Percentiles rank a stretch among this genome's conserved stretches.
These are phyloP conservation scores for Polyodon spathula DNA, from an alignment of 2,113 vertebrate genomes.

Conservation along the genomic window DNA sequence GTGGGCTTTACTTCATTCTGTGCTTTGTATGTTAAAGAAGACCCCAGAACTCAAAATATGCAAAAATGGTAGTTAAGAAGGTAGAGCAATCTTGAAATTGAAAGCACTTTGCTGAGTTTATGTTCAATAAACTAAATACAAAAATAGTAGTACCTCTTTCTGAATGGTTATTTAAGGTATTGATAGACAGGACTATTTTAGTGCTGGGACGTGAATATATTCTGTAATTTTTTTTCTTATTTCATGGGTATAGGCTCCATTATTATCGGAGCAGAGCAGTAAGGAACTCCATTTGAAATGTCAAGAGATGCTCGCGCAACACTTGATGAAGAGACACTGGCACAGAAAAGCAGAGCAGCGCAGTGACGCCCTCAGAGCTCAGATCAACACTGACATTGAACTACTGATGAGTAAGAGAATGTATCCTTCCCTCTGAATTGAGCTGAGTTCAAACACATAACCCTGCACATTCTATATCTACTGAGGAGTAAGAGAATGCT, in stretches of 20 bases:
- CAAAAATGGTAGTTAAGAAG: background rate
- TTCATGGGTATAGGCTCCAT: conserved; percentile 40
- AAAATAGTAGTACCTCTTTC: too few species aligned
- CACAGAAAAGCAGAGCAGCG: conserved; percentile 50
- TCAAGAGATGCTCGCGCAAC: conserved; percentile 61
- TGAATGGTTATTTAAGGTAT: too few species aligned
- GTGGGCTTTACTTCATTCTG: conserved; percentile 22
- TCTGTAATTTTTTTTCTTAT: conserved; percentile 1
- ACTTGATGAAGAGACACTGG: conserved; percentile 52
- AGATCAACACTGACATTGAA: conserved; percentile 69
- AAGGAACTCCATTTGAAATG: conserved; percentile 60
- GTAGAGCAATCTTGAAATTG: too few species aligned
- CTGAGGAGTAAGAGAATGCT: too few species aligned
- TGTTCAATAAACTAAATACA: too few species aligned
- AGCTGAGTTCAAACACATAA: too few species aligned
- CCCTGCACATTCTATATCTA: too few species aligned
- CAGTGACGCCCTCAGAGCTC: conserved; percentile 60
- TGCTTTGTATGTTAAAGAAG: too few species aligned
- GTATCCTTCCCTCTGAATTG: too few species aligned
- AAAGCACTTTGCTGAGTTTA: too few species aligned
- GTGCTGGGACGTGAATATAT: background rate
- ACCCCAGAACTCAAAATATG: too few species aligned
- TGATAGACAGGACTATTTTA: background rate
- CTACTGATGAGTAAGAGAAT: conserved; percentile 69
- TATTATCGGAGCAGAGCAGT: conserved; percentile 59